Evolutionary conservation across 2,113 vertebrate species (phyloP).

Genomic region (Eudyptes chrysolophus): DNA sequence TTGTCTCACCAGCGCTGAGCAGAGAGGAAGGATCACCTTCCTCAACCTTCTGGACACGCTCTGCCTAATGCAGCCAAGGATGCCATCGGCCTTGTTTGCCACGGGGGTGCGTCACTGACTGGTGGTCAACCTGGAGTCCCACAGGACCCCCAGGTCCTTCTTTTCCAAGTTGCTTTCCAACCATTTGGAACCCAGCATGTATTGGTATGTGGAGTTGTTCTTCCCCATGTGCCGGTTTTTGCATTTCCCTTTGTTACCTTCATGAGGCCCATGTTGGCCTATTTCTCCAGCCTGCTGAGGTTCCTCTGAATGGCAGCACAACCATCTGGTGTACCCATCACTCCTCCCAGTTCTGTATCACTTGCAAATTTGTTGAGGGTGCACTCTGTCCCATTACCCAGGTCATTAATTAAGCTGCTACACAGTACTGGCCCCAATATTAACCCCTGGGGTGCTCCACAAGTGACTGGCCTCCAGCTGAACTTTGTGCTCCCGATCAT

Average conservation of each 20-base stretch:
- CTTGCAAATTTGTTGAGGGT: not conserved
- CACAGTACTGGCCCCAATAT: not conserved
- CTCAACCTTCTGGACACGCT: rapidly evolving
- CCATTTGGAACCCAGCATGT: rapidly evolving
- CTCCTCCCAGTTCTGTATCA: not conserved
- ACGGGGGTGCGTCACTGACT: not conserved
- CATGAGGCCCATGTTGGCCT: not conserved
- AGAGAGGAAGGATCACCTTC: not conserved
- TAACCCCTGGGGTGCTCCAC: not conserved
- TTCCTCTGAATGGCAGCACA: not conserved
- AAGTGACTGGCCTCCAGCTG: not conserved
- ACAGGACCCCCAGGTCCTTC: not conserved
- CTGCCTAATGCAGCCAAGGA: not conserved
- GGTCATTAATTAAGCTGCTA: not conserved
- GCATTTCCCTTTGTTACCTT: not conserved
- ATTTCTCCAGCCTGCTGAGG: not conserved
- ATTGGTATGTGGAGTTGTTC: not conserved
- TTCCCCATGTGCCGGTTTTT: not conserved
- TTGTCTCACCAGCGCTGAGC: not conserved
- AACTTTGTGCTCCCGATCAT: not conserved
- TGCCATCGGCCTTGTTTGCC: not conserved
- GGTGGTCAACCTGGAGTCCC: not conserved
- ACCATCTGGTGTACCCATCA: not conserved
- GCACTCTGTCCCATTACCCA: not conserved
- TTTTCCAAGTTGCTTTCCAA: not conserved